Conservation (phyloP, 2,888 invertebrate species). For the Macaria notata region DNA sequence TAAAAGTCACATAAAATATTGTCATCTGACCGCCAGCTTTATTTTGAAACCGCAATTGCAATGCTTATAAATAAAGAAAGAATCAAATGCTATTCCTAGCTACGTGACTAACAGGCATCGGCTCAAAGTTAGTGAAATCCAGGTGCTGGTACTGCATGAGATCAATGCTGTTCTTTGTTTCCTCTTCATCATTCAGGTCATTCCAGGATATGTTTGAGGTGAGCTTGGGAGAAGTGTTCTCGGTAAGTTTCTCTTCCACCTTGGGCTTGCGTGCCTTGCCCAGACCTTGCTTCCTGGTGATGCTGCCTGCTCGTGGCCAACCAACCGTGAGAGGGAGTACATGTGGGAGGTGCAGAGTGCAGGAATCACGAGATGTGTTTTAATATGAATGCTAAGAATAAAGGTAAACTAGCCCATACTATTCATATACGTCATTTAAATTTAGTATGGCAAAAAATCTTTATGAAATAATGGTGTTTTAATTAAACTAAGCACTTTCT, state of each 20-base stretch:
- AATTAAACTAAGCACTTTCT: no score
- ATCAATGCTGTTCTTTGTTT: conserved; percentile 41
- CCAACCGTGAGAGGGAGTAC: conserved; percentile 9
- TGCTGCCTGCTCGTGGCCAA: conserved; percentile 57
- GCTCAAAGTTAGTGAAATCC: conserved; percentile 70
- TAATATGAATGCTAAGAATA: no score
- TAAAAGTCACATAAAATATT: conserved; percentile 10
- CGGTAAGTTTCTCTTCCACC: conserved; percentile 56
- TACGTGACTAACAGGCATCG: conserved; percentile 60
- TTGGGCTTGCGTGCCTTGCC: conserved; percentile 55
- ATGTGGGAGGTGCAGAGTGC: neutral
- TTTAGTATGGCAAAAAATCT: no score
- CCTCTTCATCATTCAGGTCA: conserved; percentile 46
- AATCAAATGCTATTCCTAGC: conserved; percentile 20
- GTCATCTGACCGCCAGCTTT: conserved; percentile 13
- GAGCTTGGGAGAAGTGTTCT: conserved; percentile 42
- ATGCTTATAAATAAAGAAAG: conserved; percentile 46
- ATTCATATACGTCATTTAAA: no score
- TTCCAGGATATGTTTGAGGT: conserved; percentile 55
- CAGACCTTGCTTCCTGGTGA: conserved; percentile 65
- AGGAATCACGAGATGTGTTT: neutral
- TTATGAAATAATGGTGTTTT: no score
- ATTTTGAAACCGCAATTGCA: conserved; percentile 36
- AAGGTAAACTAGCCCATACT: no score
- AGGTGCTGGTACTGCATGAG: conserved; percentile 54